Conservation (phyloP, 2,888 invertebrate species). For the Lissonota sp. region DNA sequence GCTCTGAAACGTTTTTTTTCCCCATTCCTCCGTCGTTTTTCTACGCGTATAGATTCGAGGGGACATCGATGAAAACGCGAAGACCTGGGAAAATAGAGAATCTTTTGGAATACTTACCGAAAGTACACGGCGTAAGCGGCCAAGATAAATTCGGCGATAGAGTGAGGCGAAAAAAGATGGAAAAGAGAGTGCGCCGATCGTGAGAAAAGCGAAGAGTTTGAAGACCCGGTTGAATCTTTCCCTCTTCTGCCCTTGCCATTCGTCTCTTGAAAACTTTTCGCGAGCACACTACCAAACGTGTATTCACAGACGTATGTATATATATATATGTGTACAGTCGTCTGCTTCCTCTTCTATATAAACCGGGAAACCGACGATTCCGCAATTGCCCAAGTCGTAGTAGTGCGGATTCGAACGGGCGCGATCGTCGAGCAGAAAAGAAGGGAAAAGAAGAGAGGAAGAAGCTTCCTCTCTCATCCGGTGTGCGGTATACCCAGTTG, state of each 20-base stretch:
- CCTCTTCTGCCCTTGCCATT: constrained; percentile 24
- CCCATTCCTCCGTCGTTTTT: neutral
- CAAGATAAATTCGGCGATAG: constrained; percentile 49
- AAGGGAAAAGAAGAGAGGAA: constrained; percentile 1
- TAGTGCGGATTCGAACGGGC: constrained; percentile 38
- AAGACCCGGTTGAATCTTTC: constrained; percentile 49
- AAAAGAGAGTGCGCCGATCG: constrained; percentile 1
- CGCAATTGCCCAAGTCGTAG: constrained; percentile 38
- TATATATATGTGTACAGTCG: neutral
- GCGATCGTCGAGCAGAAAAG: constrained; percentile 15
- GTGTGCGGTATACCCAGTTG: constrained; percentile 52
- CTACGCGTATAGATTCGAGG: neutral
- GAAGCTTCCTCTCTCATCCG: constrained; percentile 44
- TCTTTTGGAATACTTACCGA: constrained; percentile 51
- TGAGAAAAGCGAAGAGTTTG: constrained; percentile 46
- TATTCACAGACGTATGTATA: neutral
- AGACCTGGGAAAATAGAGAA: neutral
- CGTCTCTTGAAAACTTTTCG: constrained; percentile 50
- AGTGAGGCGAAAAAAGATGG: neutral
- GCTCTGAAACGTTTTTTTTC: constrained; percentile 16
- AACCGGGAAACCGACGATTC: constrained; percentile 46
- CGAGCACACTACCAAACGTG: constrained; percentile 33
- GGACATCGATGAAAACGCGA: constrained; percentile 8
- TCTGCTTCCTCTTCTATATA: neutral
- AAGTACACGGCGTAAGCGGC: constrained; percentile 48